phyloP scores from a whole-genome alignment of 2,797 vertebrate genomes.

The Xyrichtys novacula region DNA sequence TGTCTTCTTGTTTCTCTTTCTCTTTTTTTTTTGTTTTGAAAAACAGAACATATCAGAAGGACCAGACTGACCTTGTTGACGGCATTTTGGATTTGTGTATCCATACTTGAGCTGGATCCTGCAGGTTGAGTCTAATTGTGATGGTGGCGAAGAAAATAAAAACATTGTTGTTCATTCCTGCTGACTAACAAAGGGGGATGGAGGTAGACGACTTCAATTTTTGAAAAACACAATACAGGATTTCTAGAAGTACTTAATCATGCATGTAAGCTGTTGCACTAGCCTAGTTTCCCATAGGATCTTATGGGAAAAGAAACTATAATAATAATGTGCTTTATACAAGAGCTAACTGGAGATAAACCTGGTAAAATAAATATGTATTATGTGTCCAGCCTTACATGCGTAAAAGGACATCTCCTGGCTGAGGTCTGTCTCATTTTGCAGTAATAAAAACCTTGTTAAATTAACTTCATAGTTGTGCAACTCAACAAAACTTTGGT shows the following conservation, averaged over 20 bases:
- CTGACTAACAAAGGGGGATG: constrained; percentile 51
- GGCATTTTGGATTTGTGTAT: constrained; percentile 56
- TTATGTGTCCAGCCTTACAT: constrained; percentile 59
- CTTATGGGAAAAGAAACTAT: constrained; percentile 42
- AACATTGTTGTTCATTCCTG: constrained; percentile 61
- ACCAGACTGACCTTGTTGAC: constrained; percentile 64
- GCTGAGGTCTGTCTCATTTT: constrained; percentile 52
- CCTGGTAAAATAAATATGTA: constrained; percentile 46
- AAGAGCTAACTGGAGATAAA: constrained; percentile 58
- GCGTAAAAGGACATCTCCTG: constrained; percentile 54
- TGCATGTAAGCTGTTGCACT: constrained; percentile 67
- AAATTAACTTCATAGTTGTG: constrained; percentile 37
- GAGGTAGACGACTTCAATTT: constrained; percentile 54
- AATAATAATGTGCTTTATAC: constrained; percentile 63
- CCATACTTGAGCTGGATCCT: constrained; percentile 56
- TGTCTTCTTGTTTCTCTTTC: constrained; percentile 57
- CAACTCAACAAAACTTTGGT: constrained; percentile 35
- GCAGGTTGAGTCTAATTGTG: constrained; percentile 40
- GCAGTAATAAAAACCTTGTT: constrained; percentile 47
- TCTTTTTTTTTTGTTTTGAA: constrained; percentile 60
- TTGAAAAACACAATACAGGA: constrained; percentile 52
- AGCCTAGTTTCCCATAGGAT: constrained; percentile 52
- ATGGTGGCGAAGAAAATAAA: constrained; percentile 35
- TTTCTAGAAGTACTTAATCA: constrained; percentile 61
- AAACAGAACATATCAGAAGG: constrained; percentile 87